These are phyloP conservation scores for Carapus acus DNA, from an alignment of 2,797 vertebrate species.

Conservation along the genomic window DNA sequence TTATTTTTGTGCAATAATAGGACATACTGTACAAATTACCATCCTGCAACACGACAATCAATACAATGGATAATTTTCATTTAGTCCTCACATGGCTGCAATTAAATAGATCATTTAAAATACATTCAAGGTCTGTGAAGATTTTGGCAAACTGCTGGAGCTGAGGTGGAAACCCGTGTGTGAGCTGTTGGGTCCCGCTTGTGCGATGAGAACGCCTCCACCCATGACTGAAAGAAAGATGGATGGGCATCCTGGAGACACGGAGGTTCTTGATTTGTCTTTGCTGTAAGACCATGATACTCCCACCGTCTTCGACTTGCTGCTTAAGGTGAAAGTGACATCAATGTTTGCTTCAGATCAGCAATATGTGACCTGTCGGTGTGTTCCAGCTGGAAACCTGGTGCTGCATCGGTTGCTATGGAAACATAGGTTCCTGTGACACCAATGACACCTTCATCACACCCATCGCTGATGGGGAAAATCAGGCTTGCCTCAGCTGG, in stretches of 20 bases:
- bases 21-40: slow-evolving; percentile 49
- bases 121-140: slow-evolving; percentile 57
- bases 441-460: slow-evolving; percentile 16
- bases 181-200: no score
- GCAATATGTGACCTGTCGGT: background rate
- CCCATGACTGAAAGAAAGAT: no score
- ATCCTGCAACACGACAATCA: slow-evolving; percentile 46
- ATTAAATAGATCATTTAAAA: slow-evolving; percentile 41
- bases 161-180: no score
- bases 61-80: slow-evolving; percentile 34
- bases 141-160: background rate
- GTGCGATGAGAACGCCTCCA: no score
- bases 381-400: slow-evolving; percentile 8
- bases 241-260: slow-evolving; percentile 7
- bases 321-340: background rate
- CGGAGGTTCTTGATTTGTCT: background rate
- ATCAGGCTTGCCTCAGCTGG: slow-evolving; percentile 39
- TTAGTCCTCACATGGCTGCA: slow-evolving; percentile 1
- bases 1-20: slow-evolving; percentile 55
- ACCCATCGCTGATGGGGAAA: slow-evolving; percentile 62
- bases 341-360: background rate
- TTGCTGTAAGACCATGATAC: no score
- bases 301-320: no score
- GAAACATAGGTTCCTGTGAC: slow-evolving; percentile 28
- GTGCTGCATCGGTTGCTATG: slow-evolving; percentile 24